Evolutionary conservation across 30 jellyfish, hydroid and myxozoan genomes (phyloP), one percentile per base, ranked within the genome.

Genomic region (Euphysa ruthae): DNA sequence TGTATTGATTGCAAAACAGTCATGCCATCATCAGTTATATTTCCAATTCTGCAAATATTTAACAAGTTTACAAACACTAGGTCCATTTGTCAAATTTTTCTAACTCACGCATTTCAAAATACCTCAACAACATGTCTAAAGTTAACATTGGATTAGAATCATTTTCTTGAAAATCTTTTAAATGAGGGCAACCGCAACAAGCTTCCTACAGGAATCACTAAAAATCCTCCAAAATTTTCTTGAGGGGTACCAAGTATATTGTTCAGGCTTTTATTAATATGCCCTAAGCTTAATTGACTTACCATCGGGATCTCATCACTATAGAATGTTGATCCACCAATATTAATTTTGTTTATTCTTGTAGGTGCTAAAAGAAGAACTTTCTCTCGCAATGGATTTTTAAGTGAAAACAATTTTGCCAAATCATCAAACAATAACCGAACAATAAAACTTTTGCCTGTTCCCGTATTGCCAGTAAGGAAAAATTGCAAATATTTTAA

Each of bases 221-320:
- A n/a, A n/a, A n/a, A 31, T 31, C 35, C 49, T 18, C 27, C 35
- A 38, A 21, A 14, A 38, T 8, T 42, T 49, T 19, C 25, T 23
- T 66, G 76, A 32, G 76, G 18, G 20, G 14, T 10, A 4, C 79
- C 79, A 66, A 66, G 49, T n/a, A 66, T 66, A 38, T 66, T 74
- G 18, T 22, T 13, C 14, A 66, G 51, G 25, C 79, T n/a, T 44
- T 66, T 73, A 28, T 66, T 73, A 25, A 66, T 44, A 22, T 66
- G 71, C 15, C 27, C 25, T 6, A 66, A 50, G 6, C 43, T 46
- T n/a, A 14, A 3, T 16, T 26, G n/a, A 21, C 43, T 10, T 23
- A 44, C 81, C 75, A 63, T 63, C 15, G 76, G 28, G 0, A 63
- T 35, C 35, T 63, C 76, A 63, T 63, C 75, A 6, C 75, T 15